These are phyloP conservation scores for Ornithoptera priamus DNA, from an alignment of 2,888 invertebrate genomes.

Conservation along the genomic window DNA sequence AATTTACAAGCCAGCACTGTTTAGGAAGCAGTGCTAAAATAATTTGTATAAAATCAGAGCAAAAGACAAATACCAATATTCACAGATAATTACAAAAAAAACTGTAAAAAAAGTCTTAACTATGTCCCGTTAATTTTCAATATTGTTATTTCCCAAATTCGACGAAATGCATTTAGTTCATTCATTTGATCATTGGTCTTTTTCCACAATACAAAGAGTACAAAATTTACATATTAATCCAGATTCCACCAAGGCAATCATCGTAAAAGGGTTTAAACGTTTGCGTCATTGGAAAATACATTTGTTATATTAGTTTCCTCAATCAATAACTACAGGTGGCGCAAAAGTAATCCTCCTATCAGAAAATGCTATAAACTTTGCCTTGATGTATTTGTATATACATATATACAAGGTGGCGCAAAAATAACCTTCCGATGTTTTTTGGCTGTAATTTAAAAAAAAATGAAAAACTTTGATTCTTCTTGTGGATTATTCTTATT, in stretches of 20 bases:
- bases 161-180: background rate
- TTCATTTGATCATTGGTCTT: background rate
- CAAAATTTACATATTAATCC: background rate
- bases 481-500: too few species aligned
- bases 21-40: too few species aligned
- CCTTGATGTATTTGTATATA: too few species aligned
- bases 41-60: too few species aligned
- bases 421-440: too few species aligned
- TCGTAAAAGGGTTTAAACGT: background rate
- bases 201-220: background rate
- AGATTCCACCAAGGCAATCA: background rate
- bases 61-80: too few species aligned
- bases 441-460: too few species aligned
- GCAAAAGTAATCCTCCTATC: too few species aligned
- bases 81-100: background rate
- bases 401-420: too few species aligned
- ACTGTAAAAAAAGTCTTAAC: background rate
- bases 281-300: slow-evolving; percentile 7
- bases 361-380: too few species aligned
- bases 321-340: background rate
- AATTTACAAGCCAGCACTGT: too few species aligned
- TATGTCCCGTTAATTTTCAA: background rate
- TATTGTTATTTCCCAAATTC: background rate
- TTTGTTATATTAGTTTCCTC: background rate
- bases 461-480: too few species aligned